Evolutionary conservation across 2,113 vertebrate genomes (phyloP), one percentile per base, ranked within the genome.

Genomic region (Neofelis nebulosa): DNA sequence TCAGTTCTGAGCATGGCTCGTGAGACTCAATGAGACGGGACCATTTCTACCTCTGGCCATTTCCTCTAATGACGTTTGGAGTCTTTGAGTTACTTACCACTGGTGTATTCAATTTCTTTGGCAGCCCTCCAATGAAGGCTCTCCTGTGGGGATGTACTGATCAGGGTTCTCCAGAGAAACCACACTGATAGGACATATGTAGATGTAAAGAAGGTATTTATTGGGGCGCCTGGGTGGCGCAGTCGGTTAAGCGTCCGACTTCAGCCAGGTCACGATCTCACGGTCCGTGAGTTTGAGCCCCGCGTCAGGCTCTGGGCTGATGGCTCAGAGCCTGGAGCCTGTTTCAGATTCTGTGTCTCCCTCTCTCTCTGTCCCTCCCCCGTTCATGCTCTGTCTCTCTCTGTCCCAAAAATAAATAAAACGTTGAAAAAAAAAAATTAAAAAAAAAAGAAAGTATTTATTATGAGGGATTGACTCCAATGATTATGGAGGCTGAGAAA

Each of bases 51-150:
- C 69, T 61, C 16, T 33, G 3, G 9, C 13, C 25, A 61, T 0
- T 4, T 19, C 1, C 31, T 55, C 2, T 33, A 18, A 19, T 0
- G 14, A 4, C 10, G 6, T 12, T n/a, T 61, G 18, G 13, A 11
- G 50, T 4, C 25, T 33, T 7, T 68, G 12, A n/a, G 2, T 5
- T 29, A 25, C 7, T 61, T 50, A 1, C 0, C 41, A 4, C 25
- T 4, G 1, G 3, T 4, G 11, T 7, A 0, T 9, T 61, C 12
- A 41, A 0, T 25, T 48, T 18, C 61, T 15, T 45, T 50, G 4
- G 2, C 6, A 57, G 48, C 14, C 63, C 7, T 89, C 12, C 27
- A 4, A 7, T 41, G 9, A 10, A 14, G 3, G 3, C 29, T 74
- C 25, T 33, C 15, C 33, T 45, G 21, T 68, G 21, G 25, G 23